Evolutionary conservation across 2,888 invertebrate genomes (phyloP), one percentile per base, ranked within the genome.

Genomic region (Drosophila anomelani): DNA sequence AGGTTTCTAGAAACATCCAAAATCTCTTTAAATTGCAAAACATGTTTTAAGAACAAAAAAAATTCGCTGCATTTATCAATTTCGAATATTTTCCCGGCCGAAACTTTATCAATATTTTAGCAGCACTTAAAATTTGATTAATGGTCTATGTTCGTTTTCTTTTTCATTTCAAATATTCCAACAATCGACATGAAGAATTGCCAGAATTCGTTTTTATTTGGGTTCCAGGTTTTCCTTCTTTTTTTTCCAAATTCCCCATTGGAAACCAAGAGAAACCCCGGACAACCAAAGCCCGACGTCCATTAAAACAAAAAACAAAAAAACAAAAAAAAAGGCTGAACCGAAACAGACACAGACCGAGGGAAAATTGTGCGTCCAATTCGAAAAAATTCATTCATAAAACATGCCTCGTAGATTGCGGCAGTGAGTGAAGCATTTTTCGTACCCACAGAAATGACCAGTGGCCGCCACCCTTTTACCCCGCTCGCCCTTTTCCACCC

Each of bases 351-450:
- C 39, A 56, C 70, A 51, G 67, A 43, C 15, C 43, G 57, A 44
- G 55, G 41, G 29, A 68, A 80, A 84, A 84, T 69, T 86, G 81
- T 81, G 88, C 85, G 74, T 80, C 60, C 85, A 80, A 83, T 88
- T 81, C 77, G 77, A 83, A 79, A 68, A 89, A 79, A 83, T 89
- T 85, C 87, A 87, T 87, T 87, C 87, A 87, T 87, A 87, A 87
- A 89, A 87, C 88, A 89, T 89, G 89, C 71, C 58, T 53, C 76
- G 74, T 76, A 79, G 86, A 79, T 81, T 87, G 80, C 75, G 77
- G 75, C 75, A 58, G 57, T 62, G 75, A 76, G 61, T 70, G 80
- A 55, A 68, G 68, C 69, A 68, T 56, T 64, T 75, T 75, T 58
- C 36, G 38, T 61, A 54, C 75, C 75, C 58, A 62, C 75, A 75